phyloP scores from a whole-genome alignment of 1,140 invertebrate genomes.

The Trachymyrmex septentrionalis region DNA sequence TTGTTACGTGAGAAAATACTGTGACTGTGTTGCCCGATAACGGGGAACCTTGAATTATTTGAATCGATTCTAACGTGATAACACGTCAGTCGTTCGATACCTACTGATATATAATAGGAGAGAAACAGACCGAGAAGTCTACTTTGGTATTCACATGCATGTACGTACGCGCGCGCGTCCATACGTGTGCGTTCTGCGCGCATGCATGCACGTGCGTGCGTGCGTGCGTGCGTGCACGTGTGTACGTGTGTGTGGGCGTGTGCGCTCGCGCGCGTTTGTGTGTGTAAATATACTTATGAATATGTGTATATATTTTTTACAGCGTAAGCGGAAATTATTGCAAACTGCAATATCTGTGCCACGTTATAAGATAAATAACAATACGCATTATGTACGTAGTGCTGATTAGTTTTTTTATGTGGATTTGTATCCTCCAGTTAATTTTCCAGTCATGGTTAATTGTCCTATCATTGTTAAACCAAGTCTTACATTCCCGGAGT shows the following conservation, averaged over 20 bases:
- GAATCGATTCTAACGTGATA: slow-evolving; percentile 22
- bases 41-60: slow-evolving; percentile 4
- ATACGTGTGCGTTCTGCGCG: not conserved
- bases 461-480: no score
- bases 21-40: not conserved
- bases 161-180: no score
- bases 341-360: not conserved
- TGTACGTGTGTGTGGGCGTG: no score
- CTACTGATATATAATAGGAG: slow-evolving; percentile 24
- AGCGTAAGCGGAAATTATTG: not conserved
- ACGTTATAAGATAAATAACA: slow-evolving; percentile 42
- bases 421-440: no score
- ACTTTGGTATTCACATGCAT: not conserved
- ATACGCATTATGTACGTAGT: slow-evolving; percentile 2
- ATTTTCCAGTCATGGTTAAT: no score
- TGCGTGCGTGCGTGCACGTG: no score
- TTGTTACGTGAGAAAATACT: not conserved
- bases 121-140: not conserved
- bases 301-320: slow-evolving; percentile 12
- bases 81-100: slow-evolving; percentile 1
- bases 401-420: no score
- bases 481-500: not conserved
- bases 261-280: no score
- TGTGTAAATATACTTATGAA: not conserved
- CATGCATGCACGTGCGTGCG: accelerated